A percentile compares a stretch with the other conserved stretches of the same genome.
phyloP scores from a whole-genome alignment of 2,888 invertebrate genomes.

The Volucella zonaria region DNA sequence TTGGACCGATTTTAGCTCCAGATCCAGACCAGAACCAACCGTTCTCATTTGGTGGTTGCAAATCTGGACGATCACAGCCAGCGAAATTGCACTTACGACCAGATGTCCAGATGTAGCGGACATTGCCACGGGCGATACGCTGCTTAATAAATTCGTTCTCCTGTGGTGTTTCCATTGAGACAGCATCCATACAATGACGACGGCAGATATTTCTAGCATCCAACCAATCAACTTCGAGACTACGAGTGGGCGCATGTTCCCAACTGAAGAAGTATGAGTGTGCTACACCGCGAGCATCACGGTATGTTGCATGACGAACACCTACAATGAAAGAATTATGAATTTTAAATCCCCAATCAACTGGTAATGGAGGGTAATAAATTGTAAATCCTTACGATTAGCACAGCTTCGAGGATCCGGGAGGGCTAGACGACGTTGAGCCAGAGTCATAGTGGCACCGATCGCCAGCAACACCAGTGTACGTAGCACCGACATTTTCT shows the following conservation, averaged over 20 bases:
- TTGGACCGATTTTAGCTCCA: slow-evolving; percentile 94
- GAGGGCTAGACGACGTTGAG: slow-evolving; percentile 92
- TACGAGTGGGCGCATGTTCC: slow-evolving; percentile 92
- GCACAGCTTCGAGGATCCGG: slow-evolving; percentile 95
- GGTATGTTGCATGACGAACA: slow-evolving; percentile 93
- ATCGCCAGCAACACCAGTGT: slow-evolving; percentile 86
- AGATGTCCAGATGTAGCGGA: slow-evolving; percentile 94
- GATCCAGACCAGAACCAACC: slow-evolving; percentile 98
- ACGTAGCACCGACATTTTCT: slow-evolving; percentile 80
- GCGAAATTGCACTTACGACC: slow-evolving; percentile 96
- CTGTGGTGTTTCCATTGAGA: slow-evolving; percentile 94
- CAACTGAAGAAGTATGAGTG: slow-evolving; percentile 97
- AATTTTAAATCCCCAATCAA: background rate
- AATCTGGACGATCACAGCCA: slow-evolving; percentile 91
- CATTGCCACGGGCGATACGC: slow-evolving; percentile 90
- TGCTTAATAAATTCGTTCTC: slow-evolving; percentile 95
- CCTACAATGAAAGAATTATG: slow-evolving; percentile 83
- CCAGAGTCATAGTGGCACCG: slow-evolving; percentile 87
- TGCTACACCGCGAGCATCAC: slow-evolving; percentile 93
- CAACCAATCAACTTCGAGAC: slow-evolving; percentile 93
- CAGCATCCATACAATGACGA: slow-evolving; percentile 96
- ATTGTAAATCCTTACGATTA: slow-evolving; percentile 88
- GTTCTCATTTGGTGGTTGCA: slow-evolving; percentile 92
- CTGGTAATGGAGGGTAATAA: background rate
- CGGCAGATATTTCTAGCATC: slow-evolving; percentile 95